Percentiles rank a stretch among this genome's conserved stretches.
Evolutionary conservation across 2,113 vertebrate species (phyloP).

Genomic region (Microtus oregoni): DNA sequence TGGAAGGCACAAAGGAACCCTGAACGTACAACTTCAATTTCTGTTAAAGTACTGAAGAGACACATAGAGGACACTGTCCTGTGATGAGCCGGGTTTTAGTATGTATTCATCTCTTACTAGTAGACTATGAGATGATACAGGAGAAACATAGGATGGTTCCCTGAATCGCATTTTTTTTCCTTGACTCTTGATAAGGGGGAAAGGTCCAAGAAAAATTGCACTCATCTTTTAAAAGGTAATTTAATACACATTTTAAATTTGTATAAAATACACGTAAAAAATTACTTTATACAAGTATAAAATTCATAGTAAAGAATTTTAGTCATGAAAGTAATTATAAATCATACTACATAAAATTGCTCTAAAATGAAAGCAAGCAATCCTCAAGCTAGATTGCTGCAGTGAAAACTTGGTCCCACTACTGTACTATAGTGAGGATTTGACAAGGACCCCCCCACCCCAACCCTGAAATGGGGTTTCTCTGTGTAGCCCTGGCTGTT

Average conservation of each 20-base stretch:
- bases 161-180: not conserved
- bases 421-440: not conserved
- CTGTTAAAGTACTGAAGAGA: not conserved
- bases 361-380: not conserved
- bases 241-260: not conserved
- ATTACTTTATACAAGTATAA: too few relatives aligned
- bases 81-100: not conserved
- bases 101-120: not conserved
- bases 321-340: conserved; percentile 1
- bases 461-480: not conserved
- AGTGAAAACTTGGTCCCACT: not conserved
- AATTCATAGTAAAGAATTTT: not conserved
- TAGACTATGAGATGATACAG: not conserved
- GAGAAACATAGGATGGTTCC: not conserved
- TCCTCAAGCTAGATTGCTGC: not conserved
- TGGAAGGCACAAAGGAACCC: not conserved
- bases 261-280: not conserved
- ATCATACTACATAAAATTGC: not conserved
- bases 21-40: not conserved
- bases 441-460: not conserved
- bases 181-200: not conserved
- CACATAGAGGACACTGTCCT: not conserved
- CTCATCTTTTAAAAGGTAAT: not conserved
- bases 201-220: not conserved
- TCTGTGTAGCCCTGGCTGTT: not conserved